Evolutionary conservation across 2,888 invertebrate species (phyloP).

Genomic region (Pammene fasciana): DNA sequence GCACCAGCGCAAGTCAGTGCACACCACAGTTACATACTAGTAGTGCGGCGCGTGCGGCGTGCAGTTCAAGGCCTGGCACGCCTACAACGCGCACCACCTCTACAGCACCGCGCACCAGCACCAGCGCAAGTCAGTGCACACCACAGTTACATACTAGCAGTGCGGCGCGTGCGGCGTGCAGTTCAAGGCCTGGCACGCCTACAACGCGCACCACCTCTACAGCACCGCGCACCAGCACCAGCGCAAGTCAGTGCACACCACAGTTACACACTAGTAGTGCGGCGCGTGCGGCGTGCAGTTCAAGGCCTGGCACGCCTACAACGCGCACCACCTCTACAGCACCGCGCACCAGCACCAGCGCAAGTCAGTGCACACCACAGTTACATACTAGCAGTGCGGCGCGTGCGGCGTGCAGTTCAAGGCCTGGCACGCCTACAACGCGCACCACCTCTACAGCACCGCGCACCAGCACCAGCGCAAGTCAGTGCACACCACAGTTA

Average conservation of each 20-base stretch:
- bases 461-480: slow-evolving; percentile 1
- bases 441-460: slow-evolving; percentile 20
- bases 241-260: no score
- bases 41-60: slow-evolving; percentile 29
- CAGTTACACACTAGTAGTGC: no score
- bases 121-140: no score
- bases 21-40: no score
- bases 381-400: no score
- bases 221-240: no score
- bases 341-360: slow-evolving; percentile 16
- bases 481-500: no score
- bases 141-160: no score
- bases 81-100: slow-evolving; percentile 34
- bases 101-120: no score
- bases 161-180: slow-evolving; percentile 34
- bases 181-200: slow-evolving; percentile 36
- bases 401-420: slow-evolving; percentile 37
- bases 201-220: slow-evolving; percentile 35
- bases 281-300: slow-evolving; percentile 33
- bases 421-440: slow-evolving; percentile 38
- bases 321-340: slow-evolving; percentile 34
- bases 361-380: not conserved
- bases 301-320: slow-evolving; percentile 37
- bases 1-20: no score
- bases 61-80: slow-evolving; percentile 37